phyloP scores from a whole-genome alignment of 2,888 invertebrate genomes.

The Ochlodes sylvanus region DNA sequence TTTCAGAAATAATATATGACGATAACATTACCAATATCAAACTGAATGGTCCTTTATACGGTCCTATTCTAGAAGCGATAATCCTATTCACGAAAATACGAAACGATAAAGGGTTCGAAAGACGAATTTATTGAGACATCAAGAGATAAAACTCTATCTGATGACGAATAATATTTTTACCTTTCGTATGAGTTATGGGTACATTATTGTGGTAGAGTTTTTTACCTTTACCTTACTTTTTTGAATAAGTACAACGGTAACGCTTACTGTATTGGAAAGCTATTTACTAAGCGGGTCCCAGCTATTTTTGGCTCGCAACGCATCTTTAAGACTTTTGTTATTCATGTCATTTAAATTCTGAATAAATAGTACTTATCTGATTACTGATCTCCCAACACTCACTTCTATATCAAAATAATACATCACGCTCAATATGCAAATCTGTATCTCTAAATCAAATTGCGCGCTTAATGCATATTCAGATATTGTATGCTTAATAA shows the following conservation, averaged over 20 bases:
- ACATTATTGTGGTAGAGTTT: not conserved
- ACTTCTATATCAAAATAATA: constrained; percentile 34
- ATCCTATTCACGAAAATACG: constrained; percentile 14
- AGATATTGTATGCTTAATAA: constrained; percentile 38
- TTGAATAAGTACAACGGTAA: not conserved
- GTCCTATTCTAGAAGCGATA: constrained; percentile 13
- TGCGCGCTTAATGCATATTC: constrained; percentile 37
- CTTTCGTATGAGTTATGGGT: constrained; percentile 5
- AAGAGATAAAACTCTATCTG: constrained; percentile 23
- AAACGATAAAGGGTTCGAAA: constrained; percentile 19
- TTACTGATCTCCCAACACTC: constrained; percentile 22
- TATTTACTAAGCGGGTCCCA: too few species aligned
- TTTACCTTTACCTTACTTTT: not conserved
- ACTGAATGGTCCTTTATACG: not conserved
- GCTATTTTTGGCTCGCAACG: too few species aligned
- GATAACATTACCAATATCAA: not conserved
- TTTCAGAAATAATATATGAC: too few species aligned
- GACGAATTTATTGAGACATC: constrained; percentile 31
- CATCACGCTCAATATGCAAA: constrained; percentile 35
- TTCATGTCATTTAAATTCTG: too few species aligned
- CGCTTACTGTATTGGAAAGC: too few species aligned
- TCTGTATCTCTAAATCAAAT: constrained; percentile 39
- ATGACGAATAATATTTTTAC: constrained; percentile 8
- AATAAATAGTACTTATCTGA: not conserved
- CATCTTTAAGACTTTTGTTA: too few species aligned